phyloP scores from a whole-genome alignment of 2,888 invertebrate genomes.

The Clivina fossor region DNA sequence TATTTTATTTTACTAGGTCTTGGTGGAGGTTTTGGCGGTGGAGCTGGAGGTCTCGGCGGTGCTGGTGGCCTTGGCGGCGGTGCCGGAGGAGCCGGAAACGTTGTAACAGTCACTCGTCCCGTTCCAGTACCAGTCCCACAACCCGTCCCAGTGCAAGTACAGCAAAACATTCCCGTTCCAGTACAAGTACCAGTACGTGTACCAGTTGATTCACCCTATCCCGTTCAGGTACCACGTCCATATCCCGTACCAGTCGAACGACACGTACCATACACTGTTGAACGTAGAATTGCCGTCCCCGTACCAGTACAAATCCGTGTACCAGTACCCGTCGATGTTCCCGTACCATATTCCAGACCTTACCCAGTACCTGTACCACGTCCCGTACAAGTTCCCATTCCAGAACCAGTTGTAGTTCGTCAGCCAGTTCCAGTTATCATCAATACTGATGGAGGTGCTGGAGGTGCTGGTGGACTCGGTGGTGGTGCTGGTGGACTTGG shows the following conservation, averaged over 20 bases:
- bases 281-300: conserved; percentile 6
- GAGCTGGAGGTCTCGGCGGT: conserved; percentile 8
- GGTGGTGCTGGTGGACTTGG: conserved; percentile 10
- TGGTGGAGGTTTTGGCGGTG: not conserved
- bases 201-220: too few relatives aligned
- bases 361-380: conserved; percentile 9
- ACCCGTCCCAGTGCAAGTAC: conserved; percentile 22
- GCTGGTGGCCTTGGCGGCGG: conserved; percentile 1
- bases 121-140: conserved; percentile 25
- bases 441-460: conserved; percentile 3
- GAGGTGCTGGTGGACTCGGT: conserved; percentile 1
- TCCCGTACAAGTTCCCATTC: conserved; percentile 9
- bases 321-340: conserved; percentile 8
- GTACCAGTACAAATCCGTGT: conserved; percentile 11
- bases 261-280: conserved; percentile 16
- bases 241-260: conserved; percentile 21
- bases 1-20: too few relatives aligned
- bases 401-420: conserved; percentile 8
- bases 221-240: conserved; percentile 7
- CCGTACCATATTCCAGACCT: conserved; percentile 11
- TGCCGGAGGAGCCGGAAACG: conserved; percentile 8
- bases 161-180: too few relatives aligned
- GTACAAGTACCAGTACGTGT: conserved; percentile 23
- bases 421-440: conserved; percentile 9
- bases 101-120: conserved; percentile 22